phyloP scores from a whole-genome alignment of 2,888 invertebrate species.

The Lymantria dispar region DNA sequence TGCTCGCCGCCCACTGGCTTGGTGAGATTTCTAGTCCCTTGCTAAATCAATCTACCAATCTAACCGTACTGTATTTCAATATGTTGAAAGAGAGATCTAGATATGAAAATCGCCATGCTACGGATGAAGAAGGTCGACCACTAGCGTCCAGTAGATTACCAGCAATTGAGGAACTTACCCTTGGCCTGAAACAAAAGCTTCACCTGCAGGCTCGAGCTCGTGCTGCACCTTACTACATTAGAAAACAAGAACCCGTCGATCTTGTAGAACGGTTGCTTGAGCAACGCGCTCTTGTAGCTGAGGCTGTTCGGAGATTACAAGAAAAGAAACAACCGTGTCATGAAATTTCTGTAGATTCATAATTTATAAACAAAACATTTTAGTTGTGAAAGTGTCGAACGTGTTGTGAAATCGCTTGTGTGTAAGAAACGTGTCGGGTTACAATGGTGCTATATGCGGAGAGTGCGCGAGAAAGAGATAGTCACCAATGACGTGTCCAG shows the following conservation, averaged over 20 bases:
- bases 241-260: constrained; percentile 80
- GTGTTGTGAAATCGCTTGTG: constrained; percentile 82
- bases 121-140: constrained; percentile 61
- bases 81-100: constrained; percentile 77
- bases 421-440: constrained; percentile 81
- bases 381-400: constrained; percentile 80
- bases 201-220: constrained; percentile 77
- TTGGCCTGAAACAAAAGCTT: constrained; percentile 79
- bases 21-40: constrained; percentile 56
- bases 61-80: constrained; percentile 33
- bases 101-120: constrained; percentile 58
- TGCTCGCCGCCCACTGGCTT: constrained; percentile 59
- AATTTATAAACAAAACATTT: constrained; percentile 78
- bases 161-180: constrained; percentile 74
- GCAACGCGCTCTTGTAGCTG: constrained; percentile 78
- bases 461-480: constrained; percentile 74
- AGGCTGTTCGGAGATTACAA: constrained; percentile 77
- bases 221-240: constrained; percentile 78
- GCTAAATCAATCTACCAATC: constrained; percentile 41
- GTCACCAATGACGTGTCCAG: constrained; percentile 77
- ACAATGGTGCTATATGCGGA: constrained; percentile 83
- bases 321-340: constrained; percentile 77
- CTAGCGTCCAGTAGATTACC: constrained; percentile 66
- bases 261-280: constrained; percentile 74
- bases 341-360: constrained; percentile 78